Evolutionary conservation across 2,888 invertebrate genomes (phyloP).

Genomic region (Dryomyza anilis): DNA sequence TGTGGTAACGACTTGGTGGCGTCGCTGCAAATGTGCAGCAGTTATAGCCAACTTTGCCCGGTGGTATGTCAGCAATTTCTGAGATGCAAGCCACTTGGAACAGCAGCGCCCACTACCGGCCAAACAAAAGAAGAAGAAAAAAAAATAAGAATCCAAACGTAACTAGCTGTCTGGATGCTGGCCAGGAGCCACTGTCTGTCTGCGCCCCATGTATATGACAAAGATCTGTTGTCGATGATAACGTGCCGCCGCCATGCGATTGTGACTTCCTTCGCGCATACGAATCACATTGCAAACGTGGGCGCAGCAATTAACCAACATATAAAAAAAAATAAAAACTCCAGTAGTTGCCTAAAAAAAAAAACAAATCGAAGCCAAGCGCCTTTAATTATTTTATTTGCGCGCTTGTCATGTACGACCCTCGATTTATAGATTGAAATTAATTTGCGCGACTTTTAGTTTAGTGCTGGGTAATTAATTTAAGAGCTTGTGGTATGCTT

Average conservation of each 20-base stretch:
- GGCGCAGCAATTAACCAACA: slow-evolving; percentile 57
- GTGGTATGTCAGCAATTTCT: slow-evolving; percentile 50
- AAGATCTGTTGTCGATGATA: slow-evolving; percentile 47
- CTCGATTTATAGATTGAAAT: slow-evolving; percentile 40
- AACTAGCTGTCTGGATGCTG: not conserved
- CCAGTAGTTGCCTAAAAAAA: slow-evolving; percentile 24
- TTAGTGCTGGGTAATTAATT: slow-evolving; percentile 55
- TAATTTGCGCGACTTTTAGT: slow-evolving; percentile 49
- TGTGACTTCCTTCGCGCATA: not conserved
- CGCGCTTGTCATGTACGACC: not conserved
- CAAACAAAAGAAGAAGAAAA: not conserved
- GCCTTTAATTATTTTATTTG: slow-evolving; percentile 30
- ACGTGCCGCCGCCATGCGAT: slow-evolving; percentile 31
- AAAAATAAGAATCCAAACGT: not conserved
- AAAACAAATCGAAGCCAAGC: not conserved
- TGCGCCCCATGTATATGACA: slow-evolving; percentile 27
- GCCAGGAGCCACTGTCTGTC: not conserved
- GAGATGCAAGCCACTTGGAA: slow-evolving; percentile 36
- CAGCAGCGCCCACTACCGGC: slow-evolving; percentile 18
- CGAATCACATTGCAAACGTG: slow-evolving; percentile 42
- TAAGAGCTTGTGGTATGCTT: slow-evolving; percentile 23
- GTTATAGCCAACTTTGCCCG: slow-evolving; percentile 37
- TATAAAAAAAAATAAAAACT: slow-evolving; percentile 36
- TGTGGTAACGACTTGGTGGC: not conserved
- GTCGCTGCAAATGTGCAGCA: slow-evolving; percentile 6